Base-by-base conservation (phyloP, 2,888 invertebrate genomes). In the Drosophila helvetica region DNA sequence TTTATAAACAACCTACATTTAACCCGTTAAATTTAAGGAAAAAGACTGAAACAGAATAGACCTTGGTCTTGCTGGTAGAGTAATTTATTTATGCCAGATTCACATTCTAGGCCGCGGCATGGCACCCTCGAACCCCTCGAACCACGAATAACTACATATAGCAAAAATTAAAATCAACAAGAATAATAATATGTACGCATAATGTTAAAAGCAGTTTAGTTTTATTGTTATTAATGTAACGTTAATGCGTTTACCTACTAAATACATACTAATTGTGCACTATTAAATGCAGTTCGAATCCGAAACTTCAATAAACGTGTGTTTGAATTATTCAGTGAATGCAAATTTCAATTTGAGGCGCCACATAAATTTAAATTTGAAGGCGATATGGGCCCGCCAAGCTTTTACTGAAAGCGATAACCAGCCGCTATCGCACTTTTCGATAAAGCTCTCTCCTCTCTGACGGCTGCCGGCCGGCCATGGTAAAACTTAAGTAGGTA, bases 21-120 rank as follows among this genome's bases (percentile, higher is more conserved):
- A 85, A 85, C 73, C 82, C 86, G 73, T 82, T 81, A 81, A 75
- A 75, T 77, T 80, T 85, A 85, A 82, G 82, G 79, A 73, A 78
- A 83, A 82, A 82, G 81, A 82, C 81, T 82, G 81, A 82, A 77
- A 70, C 45, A 81, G 77, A 78, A 72, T 75, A 80, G 76, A 72
- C 75, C 66, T 33, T 33, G 33, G 33, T 12, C 33, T 33, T 33
- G 33, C 33, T 33, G 38, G 50, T 65, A 66, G 55, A 55, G 56
- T 66, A 42, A 67, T 57, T 67, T 66, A 74, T 73, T 63, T 80
- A 83, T 72, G 67, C 58, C 45, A 61, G 42, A 65, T 22, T 18
- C 46, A 53, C 53, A 17, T 65, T 47, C 12, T 33, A 12, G 5
- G 33, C 33, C 33, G 5, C 33, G 33, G 12, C 33, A 33, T 48